phyloP scores from a whole-genome alignment of 2,888 invertebrate species.

The Drosophila greeni region DNA sequence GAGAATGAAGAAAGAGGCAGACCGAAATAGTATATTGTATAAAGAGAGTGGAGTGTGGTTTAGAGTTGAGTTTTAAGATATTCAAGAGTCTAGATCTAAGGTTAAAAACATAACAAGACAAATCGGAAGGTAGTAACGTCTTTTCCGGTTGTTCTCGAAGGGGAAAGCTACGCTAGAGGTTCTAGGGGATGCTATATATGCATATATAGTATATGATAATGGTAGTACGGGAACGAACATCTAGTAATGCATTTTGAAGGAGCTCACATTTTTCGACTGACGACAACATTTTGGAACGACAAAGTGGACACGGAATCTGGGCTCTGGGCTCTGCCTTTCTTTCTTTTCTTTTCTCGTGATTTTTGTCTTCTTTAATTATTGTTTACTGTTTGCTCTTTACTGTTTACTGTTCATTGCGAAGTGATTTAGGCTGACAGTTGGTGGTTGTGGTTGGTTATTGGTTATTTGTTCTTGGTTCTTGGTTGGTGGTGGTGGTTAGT shows the following conservation, averaged over 20 bases:
- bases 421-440: slow-evolving; percentile 42
- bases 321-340: slow-evolving; percentile 30
- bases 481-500: slow-evolving; percentile 15
- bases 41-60: slow-evolving; percentile 10
- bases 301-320: slow-evolving; percentile 31
- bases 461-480: slow-evolving; percentile 20
- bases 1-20: slow-evolving; percentile 28
- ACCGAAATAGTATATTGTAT: slow-evolving; percentile 18
- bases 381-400: slow-evolving; percentile 2
- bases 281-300: slow-evolving; percentile 61
- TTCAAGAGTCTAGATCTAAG: slow-evolving; percentile 31
- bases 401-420: slow-evolving; percentile 19
- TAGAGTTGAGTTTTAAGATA: slow-evolving; percentile 5
- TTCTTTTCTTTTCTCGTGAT: slow-evolving; percentile 16
- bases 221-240: slow-evolving; percentile 34
- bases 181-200: slow-evolving; percentile 35
- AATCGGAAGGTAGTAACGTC: slow-evolving; percentile 4
- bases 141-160: not conserved
- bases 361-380: slow-evolving; percentile 5
- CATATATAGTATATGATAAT: slow-evolving; percentile 18
- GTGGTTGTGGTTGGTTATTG: slow-evolving; percentile 31
- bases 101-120: slow-evolving; percentile 28
- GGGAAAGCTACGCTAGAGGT: slow-evolving; percentile 23
- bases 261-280: slow-evolving; percentile 64
- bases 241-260: slow-evolving; percentile 35